Base-by-base conservation (phyloP, 2,113 vertebrate genomes). In the Bubo scandiacus region DNA sequence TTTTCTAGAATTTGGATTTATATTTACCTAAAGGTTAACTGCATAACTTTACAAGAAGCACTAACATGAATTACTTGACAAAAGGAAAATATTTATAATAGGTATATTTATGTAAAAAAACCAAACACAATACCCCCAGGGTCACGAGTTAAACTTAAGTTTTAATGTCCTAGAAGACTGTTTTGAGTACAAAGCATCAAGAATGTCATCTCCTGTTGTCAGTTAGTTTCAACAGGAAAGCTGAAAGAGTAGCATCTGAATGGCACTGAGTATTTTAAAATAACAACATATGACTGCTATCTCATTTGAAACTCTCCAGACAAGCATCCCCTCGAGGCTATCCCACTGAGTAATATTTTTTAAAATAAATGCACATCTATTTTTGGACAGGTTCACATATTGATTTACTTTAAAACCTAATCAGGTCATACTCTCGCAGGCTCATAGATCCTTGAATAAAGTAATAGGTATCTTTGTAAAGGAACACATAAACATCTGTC, bases 371-470 rank as follows among this genome's bases (percentile, higher is more conserved):
- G 66, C 66, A 66, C 8, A 52, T 75, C 92, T n/a, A 0, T 81
- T 94, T 97, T 91, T 84, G 87, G 95, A 95, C 94, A 95, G 95
- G 79, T 96, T 97, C 86, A 74, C 81, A 42, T 90, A 90, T 91
- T 94, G 96, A 97, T 95, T 96, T 96, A 90, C 95, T 96, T 95
- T 95, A 94, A 96, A 93, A 96, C n/a, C 75, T 89, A 85, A 96
- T 95, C 79, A 32, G 66, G 84, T 88, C 51, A 68, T 78, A 88
- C 85, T 95, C 91, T 86, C 6, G 0, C 85, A 83, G 94, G 88
- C 96, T 95, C 89, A 96, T 91, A 97, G 91, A 96, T 87, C 83
- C 91, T 96, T 93, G 72, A 82, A 90, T 92, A 95, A 96, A 94
- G 78, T 62, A 97, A 86, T 62, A 92, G 88, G 61, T 63, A 79